Evolutionary conservation across 2,113 vertebrate genomes (phyloP), one percentile per base, ranked within the genome.

Genomic region (Dolichotis patagonum): DNA sequence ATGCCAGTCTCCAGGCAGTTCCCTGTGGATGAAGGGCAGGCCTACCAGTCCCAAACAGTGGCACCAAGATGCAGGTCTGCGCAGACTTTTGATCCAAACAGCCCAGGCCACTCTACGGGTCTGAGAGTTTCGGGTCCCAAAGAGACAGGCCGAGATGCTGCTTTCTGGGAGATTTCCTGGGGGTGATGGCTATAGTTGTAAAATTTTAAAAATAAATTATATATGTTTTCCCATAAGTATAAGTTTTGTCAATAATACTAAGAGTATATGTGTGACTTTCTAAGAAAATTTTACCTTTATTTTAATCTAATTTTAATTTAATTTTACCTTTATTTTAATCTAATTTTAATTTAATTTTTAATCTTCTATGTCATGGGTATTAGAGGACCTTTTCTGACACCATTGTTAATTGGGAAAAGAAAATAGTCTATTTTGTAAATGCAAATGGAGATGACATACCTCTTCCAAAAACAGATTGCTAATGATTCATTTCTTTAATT

Each of bases 401-500:
- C 32, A 58, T 17, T 63, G 65, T 91, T 88, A 95, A 93, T 12
- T 91, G 63, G 82, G 22, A 43, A 43, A 90, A 78, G 58, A 94
- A 81, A 85, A 58, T 83, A 65, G 67, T 85, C 62, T 77, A 16
- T 95, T 94, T 86, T 75, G 20, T 82, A 93, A 88, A 49, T 85
- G 3, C 58, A 89, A 86, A 82, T 82, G 22, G 58, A 92, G 26
- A 11, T 24, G 75, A 22, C 49, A 22, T 43, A 77, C 41, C 65
- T 92, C 32, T 86, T 94, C 41, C 80, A 28, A 91, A 91, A 94
- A 95, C 17, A 73, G 38, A 89, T 75, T 91, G 90, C 16, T 85
- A 71, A 65, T 43, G 17, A 91, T 77, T 30, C 0, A 73, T 91
- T 89, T 49, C n/a, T 52, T 81, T 19, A 46, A 22, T 82, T 83